Conservation (phyloP, 2,888 invertebrate species). For the Dynastes hyllus region DNA sequence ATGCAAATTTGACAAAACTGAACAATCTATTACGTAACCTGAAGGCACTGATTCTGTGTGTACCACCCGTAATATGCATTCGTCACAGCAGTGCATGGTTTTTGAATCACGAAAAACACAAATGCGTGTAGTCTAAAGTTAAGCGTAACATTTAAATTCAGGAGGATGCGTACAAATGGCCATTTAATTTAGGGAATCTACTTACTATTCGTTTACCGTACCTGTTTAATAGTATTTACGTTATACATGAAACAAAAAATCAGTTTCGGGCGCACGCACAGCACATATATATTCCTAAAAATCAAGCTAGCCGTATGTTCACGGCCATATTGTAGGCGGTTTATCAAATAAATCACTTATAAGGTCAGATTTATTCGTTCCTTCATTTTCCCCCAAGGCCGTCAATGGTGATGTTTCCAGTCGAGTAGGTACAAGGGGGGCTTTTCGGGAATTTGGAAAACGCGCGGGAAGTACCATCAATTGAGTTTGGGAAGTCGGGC, state of each 20-base stretch:
- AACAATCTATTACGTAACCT: conserved; percentile 12
- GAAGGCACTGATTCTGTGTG: not conserved
- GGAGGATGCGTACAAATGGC: conserved; percentile 29
- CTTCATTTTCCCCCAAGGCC: too few relatives aligned
- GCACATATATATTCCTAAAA: conserved; percentile 35
- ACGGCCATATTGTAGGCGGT: conserved; percentile 15
- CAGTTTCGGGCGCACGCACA: conserved; percentile 24
- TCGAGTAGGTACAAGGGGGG: not conserved
- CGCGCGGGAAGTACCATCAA: not conserved
- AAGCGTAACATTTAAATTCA: conserved; percentile 39
- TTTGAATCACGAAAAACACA: not conserved
- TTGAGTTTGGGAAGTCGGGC: too few relatives aligned
- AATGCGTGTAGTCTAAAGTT: conserved; percentile 6
- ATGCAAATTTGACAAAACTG: conserved; percentile 27
- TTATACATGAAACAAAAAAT: conserved; percentile 34
- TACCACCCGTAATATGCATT: conserved; percentile 4
- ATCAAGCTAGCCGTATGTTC: not conserved
- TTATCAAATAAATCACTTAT: conserved; percentile 22
- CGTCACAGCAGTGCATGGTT: not conserved
- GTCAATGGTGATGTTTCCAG: not conserved
- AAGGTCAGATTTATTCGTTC: conserved; percentile 3
- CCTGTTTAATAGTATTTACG: conserved; percentile 38
- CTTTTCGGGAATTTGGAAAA: not conserved
- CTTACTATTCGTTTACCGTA: conserved; percentile 36
- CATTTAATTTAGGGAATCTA: conserved; percentile 36